These are phyloP conservation scores for Nomada ruficornis DNA, from an alignment of 2,888 invertebrate species.

Conservation along the genomic window DNA sequence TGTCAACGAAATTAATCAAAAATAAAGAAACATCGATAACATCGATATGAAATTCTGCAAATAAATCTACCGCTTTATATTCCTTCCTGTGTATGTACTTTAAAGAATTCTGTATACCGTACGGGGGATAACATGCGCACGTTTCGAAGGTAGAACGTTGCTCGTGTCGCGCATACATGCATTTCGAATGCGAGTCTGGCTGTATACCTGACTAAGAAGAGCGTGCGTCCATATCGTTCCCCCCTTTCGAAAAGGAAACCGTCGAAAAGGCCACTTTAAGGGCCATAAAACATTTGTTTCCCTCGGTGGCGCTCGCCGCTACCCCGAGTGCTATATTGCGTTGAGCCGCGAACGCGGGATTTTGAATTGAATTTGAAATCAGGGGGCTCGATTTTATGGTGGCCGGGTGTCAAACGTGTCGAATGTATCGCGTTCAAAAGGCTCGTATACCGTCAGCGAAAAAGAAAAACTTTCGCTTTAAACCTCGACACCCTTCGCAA, in stretches of 20 bases:
- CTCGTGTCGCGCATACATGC: conserved; percentile 36
- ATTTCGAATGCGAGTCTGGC: conserved; percentile 31
- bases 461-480: conserved; percentile 39
- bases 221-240: conserved; percentile 51
- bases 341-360: conserved; percentile 73
- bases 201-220: conserved; percentile 35
- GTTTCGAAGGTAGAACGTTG: background rate
- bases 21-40: background rate
- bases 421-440: conserved; percentile 63
- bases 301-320: conserved; percentile 68
- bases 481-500: conserved; percentile 41
- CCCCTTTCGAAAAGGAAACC: conserved; percentile 64
- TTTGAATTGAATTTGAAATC: conserved; percentile 83
- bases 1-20: background rate
- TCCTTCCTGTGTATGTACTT: background rate
- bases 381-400: conserved; percentile 81
- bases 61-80: too few relatives aligned
- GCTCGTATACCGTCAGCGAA: conserved; percentile 50
- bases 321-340: conserved; percentile 73
- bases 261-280: conserved; percentile 79
- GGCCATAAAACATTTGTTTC: conserved; percentile 83
- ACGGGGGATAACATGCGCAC: background rate
- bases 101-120: background rate
- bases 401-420: conserved; percentile 76
- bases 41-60: too few relatives aligned